phyloP scores from a whole-genome alignment of 1,140 invertebrate species.

The Luehdorfia chinensis region DNA sequence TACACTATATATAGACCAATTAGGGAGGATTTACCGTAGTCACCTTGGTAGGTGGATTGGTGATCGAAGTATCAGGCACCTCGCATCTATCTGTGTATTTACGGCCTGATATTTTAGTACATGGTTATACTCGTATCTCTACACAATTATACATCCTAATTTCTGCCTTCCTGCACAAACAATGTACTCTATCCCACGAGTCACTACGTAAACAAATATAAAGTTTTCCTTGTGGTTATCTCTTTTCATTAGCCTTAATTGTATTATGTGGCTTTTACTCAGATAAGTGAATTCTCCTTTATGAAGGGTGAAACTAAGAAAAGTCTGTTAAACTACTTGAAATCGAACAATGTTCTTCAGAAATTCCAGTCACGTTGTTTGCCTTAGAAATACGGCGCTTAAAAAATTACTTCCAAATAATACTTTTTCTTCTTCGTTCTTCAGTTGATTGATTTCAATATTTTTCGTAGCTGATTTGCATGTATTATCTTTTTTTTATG shows the following conservation, averaged over 20 bases:
- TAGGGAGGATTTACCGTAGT: too few species aligned
- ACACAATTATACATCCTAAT: too few species aligned
- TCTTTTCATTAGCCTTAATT: conserved; percentile 54
- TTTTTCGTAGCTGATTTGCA: too few species aligned
- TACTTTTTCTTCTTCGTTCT: conserved; percentile 62
- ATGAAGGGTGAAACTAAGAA: conserved; percentile 59
- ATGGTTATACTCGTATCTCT: too few species aligned
- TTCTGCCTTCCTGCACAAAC: too few species aligned
- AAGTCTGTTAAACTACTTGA: conserved; percentile 58
- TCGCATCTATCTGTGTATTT: too few species aligned
- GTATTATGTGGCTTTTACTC: conserved; percentile 62
- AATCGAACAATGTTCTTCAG: conserved; percentile 61
- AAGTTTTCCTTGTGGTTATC: conserved; percentile 39
- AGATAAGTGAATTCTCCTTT: conserved; percentile 69
- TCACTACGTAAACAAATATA: conserved; percentile 30
- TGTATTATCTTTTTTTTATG: too few species aligned
- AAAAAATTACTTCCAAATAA: conserved; percentile 70
- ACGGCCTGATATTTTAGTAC: neutral
- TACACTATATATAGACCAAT: too few species aligned
- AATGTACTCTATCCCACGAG: conserved; percentile 7
- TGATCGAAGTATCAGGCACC: too few species aligned
- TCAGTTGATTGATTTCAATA: conserved; percentile 65
- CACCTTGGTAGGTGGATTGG: too few species aligned
- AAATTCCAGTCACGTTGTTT: conserved; percentile 66
- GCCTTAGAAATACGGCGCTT: conserved; percentile 73